Percentiles rank a stretch among this genome's conserved stretches.
Evolutionary conservation across 2,888 invertebrate genomes (phyloP).

Genomic region (Brenthis ino): DNA sequence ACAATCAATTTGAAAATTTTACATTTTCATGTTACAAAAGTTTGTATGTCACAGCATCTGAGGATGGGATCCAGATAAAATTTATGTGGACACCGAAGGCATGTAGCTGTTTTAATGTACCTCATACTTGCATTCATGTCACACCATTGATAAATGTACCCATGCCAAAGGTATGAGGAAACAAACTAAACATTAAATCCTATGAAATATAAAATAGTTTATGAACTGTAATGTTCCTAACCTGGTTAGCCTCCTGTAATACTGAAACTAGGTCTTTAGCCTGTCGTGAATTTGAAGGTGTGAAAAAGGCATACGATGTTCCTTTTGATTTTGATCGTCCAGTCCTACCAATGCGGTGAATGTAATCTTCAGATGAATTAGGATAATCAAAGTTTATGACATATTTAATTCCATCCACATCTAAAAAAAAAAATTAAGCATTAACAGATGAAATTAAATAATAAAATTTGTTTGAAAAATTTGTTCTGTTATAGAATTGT

Average conservation of each 20-base stretch:
- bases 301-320: constrained; percentile 97
- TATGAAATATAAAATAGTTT: no score
- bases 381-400: constrained; percentile 98
- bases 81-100: constrained; percentile 90
- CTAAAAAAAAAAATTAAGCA: constrained; percentile 77
- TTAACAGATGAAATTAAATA: background rate
- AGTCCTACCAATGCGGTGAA: constrained; percentile 97
- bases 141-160: constrained; percentile 84
- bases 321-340: constrained; percentile 93
- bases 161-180: constrained; percentile 90
- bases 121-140: constrained; percentile 90
- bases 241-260: constrained; percentile 94
- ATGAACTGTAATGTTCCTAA: constrained; percentile 52
- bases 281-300: constrained; percentile 92
- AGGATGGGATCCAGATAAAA: constrained; percentile 89
- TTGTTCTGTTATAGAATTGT: constrained; percentile 16
- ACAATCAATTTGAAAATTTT: background rate
- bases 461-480: background rate
- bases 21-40: background rate
- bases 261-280: constrained; percentile 94
- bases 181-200: background rate
- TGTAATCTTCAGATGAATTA: constrained; percentile 96
- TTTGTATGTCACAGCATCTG: constrained; percentile 82
- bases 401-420: constrained; percentile 97
- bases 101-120: constrained; percentile 86